Evolutionary conservation across 2,888 invertebrate species (phyloP).

Genomic region (Mimas tiliae): DNA sequence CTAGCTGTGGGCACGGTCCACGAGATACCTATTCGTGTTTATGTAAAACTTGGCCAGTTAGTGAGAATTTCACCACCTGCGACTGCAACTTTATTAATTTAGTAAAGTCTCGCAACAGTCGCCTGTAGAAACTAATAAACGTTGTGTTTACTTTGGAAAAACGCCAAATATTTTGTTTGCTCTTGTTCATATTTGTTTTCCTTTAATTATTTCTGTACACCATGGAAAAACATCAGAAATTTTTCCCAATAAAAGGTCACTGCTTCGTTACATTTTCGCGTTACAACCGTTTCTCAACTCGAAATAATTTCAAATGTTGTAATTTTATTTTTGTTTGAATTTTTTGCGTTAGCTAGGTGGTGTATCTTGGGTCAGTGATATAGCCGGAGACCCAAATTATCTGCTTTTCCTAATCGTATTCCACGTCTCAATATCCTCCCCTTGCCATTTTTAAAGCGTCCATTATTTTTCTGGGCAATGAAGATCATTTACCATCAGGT

Average conservation of each 20-base stretch:
- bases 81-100: constrained; percentile 41
- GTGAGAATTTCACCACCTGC: constrained; percentile 39
- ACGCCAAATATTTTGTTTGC: constrained; percentile 17
- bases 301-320: not conserved
- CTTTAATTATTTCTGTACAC: constrained; percentile 23
- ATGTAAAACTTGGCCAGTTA: constrained; percentile 36
- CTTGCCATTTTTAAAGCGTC: too few relatives aligned
- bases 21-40: constrained; percentile 31
- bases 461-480: too few relatives aligned
- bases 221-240: constrained; percentile 12
- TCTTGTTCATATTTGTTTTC: constrained; percentile 23
- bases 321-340: not conserved
- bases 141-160: constrained; percentile 26
- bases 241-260: constrained; percentile 17
- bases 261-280: not conserved
- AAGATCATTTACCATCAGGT: too few relatives aligned
- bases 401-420: too few relatives aligned
- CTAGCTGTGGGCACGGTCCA: not conserved
- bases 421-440: too few relatives aligned
- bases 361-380: too few relatives aligned
- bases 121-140: constrained; percentile 27
- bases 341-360: not conserved
- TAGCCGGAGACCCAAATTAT: too few relatives aligned
- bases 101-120: constrained; percentile 22
- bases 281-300: not conserved